Evolutionary conservation across 53 echinoderm and acorn worm genomes (phyloP).

Genomic region (Glandiceps talaboti): DNA sequence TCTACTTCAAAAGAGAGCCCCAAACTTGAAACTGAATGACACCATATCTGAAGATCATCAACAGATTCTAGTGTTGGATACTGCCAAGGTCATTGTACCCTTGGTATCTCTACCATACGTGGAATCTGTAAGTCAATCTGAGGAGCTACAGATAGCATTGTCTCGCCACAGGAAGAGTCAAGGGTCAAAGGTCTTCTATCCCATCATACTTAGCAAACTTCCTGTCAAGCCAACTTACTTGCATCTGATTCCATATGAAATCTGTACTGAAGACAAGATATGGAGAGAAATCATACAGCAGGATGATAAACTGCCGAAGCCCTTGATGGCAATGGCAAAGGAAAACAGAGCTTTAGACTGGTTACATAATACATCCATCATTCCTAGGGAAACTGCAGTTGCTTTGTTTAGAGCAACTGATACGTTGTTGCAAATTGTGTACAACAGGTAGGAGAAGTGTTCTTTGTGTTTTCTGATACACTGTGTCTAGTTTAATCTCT

Average conservation of each 20-base stretch:
- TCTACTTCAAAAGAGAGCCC: background rate
- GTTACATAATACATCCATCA: too few species aligned
- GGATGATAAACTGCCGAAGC: background rate
- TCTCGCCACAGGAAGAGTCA: background rate
- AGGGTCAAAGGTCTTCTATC: background rate
- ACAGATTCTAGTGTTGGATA: background rate
- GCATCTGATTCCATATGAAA: slow-evolving; percentile 36
- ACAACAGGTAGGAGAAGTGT: background rate
- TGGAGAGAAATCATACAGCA: slow-evolving; percentile 41
- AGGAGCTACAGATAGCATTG: background rate
- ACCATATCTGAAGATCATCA: background rate
- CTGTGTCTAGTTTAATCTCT: background rate
- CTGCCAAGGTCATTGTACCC: background rate
- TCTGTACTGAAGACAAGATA: slow-evolving; percentile 35
- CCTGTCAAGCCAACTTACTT: slow-evolving; percentile 65
- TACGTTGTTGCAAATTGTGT: background rate
- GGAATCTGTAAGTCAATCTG: background rate
- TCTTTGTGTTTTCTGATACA: background rate
- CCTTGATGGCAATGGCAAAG: background rate
- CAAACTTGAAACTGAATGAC: background rate
- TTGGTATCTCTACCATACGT: background rate
- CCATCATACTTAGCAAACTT: slow-evolving; percentile 31
- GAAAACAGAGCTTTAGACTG: background rate
- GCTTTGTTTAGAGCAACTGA: background rate
- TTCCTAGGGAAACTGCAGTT: background rate